Conservation (phyloP, 2,888 invertebrate genomes). For the Gymnoscelis rufifasciata region DNA sequence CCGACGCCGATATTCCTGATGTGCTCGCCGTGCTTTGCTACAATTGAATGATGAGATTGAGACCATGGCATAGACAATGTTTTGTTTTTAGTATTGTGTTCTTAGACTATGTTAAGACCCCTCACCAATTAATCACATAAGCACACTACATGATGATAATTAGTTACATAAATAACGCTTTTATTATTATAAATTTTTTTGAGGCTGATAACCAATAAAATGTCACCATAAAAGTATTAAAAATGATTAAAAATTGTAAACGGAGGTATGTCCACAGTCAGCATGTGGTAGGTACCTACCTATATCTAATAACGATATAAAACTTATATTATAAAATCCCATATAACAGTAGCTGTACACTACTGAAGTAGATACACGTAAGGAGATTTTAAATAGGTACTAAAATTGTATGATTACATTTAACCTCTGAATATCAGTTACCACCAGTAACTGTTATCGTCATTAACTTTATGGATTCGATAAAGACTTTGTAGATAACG, state of each 20-base stretch:
- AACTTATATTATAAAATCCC: too few relatives aligned
- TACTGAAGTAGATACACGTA: too few relatives aligned
- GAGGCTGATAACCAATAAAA: too few relatives aligned
- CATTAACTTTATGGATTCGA: too few relatives aligned
- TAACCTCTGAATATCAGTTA: not conserved
- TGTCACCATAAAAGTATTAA: too few relatives aligned
- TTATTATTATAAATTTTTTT: not conserved
- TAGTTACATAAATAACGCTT: constrained; percentile 10
- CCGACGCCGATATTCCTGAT: constrained; percentile 55
- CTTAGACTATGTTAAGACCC: constrained; percentile 16
- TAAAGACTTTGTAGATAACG: too few relatives aligned
- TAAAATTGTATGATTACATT: too few relatives aligned
- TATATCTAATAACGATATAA: too few relatives aligned
- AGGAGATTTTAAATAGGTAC: not conserved
- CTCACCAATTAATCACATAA: constrained; percentile 20
- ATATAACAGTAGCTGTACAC: too few relatives aligned
- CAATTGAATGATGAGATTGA: constrained; percentile 27
- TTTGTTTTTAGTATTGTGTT: constrained; percentile 15
- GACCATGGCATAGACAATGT: constrained; percentile 1
- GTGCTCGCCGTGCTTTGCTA: constrained; percentile 70
- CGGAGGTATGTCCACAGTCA: too few relatives aligned
- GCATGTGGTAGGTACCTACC: too few relatives aligned
- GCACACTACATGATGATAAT: constrained; percentile 22
- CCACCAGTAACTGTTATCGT: not conserved
- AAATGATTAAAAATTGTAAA: too few relatives aligned